These are phyloP conservation scores for Ernsta delagoae DNA, from an alignment of 2,888 invertebrate genomes.

Conservation along the genomic window DNA sequence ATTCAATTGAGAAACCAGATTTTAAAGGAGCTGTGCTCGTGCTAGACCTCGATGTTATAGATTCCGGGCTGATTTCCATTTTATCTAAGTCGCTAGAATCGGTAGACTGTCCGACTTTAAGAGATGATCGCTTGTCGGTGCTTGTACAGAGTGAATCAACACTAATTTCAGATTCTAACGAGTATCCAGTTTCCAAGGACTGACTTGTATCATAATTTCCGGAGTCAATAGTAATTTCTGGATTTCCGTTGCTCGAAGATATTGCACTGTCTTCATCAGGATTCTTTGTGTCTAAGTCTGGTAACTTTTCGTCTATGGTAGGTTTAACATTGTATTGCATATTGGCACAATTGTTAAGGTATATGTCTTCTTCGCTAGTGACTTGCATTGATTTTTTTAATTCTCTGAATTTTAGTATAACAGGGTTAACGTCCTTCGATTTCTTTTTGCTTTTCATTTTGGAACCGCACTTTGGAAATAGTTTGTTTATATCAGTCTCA, in stretches of 20 bases:
- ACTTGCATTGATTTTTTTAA: conserved; percentile 77
- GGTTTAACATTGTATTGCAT: conserved; percentile 70
- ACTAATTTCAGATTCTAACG: conserved; percentile 84
- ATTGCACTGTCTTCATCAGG: conserved; percentile 80
- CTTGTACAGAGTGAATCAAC: conserved; percentile 84
- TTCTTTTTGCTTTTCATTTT: conserved; percentile 81
- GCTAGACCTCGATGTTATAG: conserved; percentile 79
- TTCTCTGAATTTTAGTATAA: conserved; percentile 79
- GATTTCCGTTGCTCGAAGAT: conserved; percentile 78
- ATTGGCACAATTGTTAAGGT: conserved; percentile 79
- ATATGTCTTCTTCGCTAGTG: conserved; percentile 74
- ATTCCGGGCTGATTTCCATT: conserved; percentile 83
- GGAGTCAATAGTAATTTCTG: conserved; percentile 80
- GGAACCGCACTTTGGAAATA: conserved; percentile 79
- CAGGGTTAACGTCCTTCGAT: conserved; percentile 79
- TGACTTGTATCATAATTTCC: conserved; percentile 79
- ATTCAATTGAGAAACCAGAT: conserved; percentile 86
- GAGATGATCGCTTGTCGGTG: conserved; percentile 84
- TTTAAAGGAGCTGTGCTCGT: conserved; percentile 81
- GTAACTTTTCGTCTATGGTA: conserved; percentile 63
- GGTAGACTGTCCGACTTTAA: conserved; percentile 87
- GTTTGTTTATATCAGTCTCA: conserved; percentile 75
- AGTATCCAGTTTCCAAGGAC: conserved; percentile 81
- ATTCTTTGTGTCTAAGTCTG: conserved; percentile 72
- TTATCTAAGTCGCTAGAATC: conserved; percentile 88